These are phyloP conservation scores for Pantala flavescens DNA, from an alignment of 1,140 invertebrate species.

Conservation along the genomic window DNA sequence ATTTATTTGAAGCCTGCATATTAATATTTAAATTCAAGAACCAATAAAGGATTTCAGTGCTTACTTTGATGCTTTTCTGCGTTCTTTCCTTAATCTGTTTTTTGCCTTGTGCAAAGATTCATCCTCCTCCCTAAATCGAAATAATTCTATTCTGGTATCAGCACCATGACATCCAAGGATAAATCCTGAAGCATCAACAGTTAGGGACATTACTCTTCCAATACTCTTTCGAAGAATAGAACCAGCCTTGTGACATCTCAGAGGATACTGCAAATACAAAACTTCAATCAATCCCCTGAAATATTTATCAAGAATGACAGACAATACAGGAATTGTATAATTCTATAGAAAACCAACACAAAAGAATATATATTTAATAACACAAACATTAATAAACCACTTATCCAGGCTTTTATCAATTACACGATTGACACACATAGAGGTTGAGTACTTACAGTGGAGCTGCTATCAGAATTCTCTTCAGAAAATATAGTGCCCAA, in stretches of 20 bases:
- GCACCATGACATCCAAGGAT: conserved; percentile 74
- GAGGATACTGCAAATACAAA: conserved; percentile 41
- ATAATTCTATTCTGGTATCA: conserved; percentile 72
- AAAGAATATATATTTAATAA: too few relatives aligned
- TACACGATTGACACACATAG: too few relatives aligned
- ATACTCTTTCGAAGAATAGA: conserved; percentile 61
- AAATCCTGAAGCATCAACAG: conserved; percentile 50
- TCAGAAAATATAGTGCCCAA: conserved; percentile 30
- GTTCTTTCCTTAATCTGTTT: conserved; percentile 43
- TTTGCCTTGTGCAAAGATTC: conserved; percentile 56
- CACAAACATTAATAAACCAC: too few relatives aligned
- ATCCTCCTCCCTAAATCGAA: conserved; percentile 62
- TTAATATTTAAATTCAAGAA: too few relatives aligned
- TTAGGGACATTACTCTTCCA: conserved; percentile 59
- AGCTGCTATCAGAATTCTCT: conserved; percentile 12
- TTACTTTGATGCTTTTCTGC: conserved; percentile 45
- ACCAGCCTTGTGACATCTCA: conserved; percentile 62
- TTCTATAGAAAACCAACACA: too few relatives aligned
- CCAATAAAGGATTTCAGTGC: conserved; percentile 28
- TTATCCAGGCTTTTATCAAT: too few relatives aligned
- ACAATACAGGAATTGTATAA: too few relatives aligned
- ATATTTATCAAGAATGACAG: too few relatives aligned
- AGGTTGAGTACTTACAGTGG: background rate
- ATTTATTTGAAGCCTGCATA: too few relatives aligned
- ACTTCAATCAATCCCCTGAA: background rate